Evolutionary conservation across 2,113 vertebrate genomes (phyloP).

Genomic region (Gobius niger): DNA sequence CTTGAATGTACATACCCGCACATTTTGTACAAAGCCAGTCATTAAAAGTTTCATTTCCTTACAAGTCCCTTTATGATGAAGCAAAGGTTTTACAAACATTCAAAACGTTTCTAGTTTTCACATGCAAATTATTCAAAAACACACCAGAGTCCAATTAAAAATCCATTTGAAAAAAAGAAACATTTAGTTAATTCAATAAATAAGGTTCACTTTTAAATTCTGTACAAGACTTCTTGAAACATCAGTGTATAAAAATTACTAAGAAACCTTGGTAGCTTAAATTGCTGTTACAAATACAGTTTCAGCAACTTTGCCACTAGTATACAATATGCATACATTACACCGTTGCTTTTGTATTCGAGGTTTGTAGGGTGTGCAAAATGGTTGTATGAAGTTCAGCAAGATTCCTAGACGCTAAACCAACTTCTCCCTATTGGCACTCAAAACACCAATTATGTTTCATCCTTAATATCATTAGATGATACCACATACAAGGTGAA

Average conservation of each 20-base stretch:
- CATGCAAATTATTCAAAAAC: conserved; percentile 69
- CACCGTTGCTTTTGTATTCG: conserved; percentile 56
- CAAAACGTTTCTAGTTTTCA: conserved; percentile 60
- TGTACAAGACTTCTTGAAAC: conserved; percentile 75
- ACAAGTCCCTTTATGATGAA: conserved; percentile 62
- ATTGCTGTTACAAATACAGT: conserved; percentile 77
- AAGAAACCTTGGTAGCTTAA: conserved; percentile 77
- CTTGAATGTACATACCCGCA: conserved; percentile 71
- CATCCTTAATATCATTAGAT: not conserved
- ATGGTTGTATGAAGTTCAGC: conserved; percentile 33
- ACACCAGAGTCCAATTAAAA: conserved; percentile 61
- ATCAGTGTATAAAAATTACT: conserved; percentile 78
- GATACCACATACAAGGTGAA: not conserved
- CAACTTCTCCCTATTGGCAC: conserved; percentile 36
- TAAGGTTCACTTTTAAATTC: conserved; percentile 68
- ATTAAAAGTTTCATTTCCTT: conserved; percentile 70
- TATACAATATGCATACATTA: conserved; percentile 42
- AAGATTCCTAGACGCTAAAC: conserved; percentile 43
- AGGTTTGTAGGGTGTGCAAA: conserved; percentile 46
- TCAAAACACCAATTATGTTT: conserved; percentile 3
- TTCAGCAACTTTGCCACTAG: conserved; percentile 52
- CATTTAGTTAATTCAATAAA: conserved; percentile 65
- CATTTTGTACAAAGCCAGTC: conserved; percentile 74
- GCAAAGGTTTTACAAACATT: conserved; percentile 51
- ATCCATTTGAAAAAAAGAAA: conserved; percentile 59